Evolutionary conservation across 2,888 invertebrate genomes (phyloP).

Genomic region (Proisotoma minuta): DNA sequence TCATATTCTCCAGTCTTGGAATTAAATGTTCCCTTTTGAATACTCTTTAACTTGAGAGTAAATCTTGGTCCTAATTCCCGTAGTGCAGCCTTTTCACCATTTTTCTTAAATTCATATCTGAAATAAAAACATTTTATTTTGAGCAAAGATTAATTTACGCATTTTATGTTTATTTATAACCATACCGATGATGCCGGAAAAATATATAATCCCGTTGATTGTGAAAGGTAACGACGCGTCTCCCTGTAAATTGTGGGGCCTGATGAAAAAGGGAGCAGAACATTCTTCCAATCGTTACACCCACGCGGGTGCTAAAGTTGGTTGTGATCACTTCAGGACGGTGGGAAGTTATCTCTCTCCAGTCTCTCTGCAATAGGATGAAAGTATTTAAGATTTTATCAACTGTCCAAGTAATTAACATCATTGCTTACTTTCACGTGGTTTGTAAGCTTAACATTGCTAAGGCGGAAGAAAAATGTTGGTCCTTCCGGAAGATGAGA

Average conservation of each 20-base stretch:
- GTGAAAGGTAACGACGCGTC: slow-evolving; percentile 93
- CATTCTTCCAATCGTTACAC: slow-evolving; percentile 85
- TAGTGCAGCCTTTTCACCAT: slow-evolving; percentile 62
- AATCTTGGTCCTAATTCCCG: slow-evolving; percentile 96
- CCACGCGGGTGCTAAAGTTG: slow-evolving; percentile 92
- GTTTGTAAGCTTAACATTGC: slow-evolving; percentile 83
- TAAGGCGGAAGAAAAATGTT: slow-evolving; percentile 90
- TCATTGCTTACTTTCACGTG: slow-evolving; percentile 61
- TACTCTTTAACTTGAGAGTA: slow-evolving; percentile 81
- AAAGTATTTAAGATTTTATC: neutral
- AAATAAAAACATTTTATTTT: slow-evolving; percentile 43
- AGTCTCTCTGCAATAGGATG: slow-evolving; percentile 55
- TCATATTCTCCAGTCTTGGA: slow-evolving; percentile 94
- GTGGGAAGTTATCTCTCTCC: slow-evolving; percentile 77
- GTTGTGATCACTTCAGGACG: slow-evolving; percentile 92
- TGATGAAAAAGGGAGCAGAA: slow-evolving; percentile 90
- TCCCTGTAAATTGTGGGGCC: slow-evolving; percentile 89
- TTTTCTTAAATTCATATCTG: slow-evolving; percentile 79
- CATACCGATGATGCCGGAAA: slow-evolving; percentile 88
- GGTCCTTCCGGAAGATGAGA: slow-evolving; percentile 95
- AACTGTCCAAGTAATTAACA: slow-evolving; percentile 5
- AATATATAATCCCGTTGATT: slow-evolving; percentile 99
- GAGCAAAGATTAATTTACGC: neutral
- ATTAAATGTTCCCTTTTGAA: slow-evolving; percentile 96
- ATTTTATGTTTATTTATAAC: neutral